Evolutionary conservation across 2,797 vertebrate species (phyloP).

Genomic region (Dermochelys coriacea): DNA sequence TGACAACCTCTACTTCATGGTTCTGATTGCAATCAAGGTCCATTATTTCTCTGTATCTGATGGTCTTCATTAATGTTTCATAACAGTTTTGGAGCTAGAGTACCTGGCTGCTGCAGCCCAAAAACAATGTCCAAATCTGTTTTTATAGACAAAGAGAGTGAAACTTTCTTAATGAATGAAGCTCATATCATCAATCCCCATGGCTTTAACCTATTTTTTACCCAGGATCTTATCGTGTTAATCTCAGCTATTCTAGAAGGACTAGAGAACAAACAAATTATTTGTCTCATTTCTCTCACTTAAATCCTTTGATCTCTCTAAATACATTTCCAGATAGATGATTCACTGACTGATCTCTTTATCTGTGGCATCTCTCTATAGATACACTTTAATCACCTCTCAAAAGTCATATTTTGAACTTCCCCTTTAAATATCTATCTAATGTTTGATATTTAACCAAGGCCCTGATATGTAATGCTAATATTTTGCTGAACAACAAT

Average conservation of each 20-base stretch:
- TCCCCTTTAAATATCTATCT: neutral
- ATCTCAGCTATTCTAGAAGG: neutral
- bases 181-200: neutral
- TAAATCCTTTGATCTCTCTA: slow-evolving; percentile 16
- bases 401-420: neutral
- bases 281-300: neutral
- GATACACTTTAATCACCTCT: neutral
- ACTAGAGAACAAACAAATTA: slow-evolving; percentile 4
- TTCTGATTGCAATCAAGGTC: slow-evolving; percentile 72
- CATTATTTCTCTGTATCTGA: slow-evolving; percentile 26
- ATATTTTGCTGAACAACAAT: neutral
- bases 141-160: slow-evolving; percentile 22
- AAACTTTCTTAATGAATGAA: slow-evolving; percentile 32
- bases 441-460: neutral
- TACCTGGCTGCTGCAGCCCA: slow-evolving; percentile 25
- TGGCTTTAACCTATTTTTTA: slow-evolving; percentile 25
- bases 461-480: neutral
- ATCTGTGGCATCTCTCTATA: neutral
- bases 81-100: neutral
- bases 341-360: neutral
- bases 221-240: slow-evolving; percentile 11
- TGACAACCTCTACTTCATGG: slow-evolving; percentile 47
- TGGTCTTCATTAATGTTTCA: slow-evolving; percentile 49
- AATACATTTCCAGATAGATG: neutral
- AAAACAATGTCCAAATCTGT: slow-evolving; percentile 17